Percentiles rank a stretch among this genome's conserved stretches.
Evolutionary conservation across 1,140 invertebrate species (phyloP).

Genomic region (Achroia grisella): DNA sequence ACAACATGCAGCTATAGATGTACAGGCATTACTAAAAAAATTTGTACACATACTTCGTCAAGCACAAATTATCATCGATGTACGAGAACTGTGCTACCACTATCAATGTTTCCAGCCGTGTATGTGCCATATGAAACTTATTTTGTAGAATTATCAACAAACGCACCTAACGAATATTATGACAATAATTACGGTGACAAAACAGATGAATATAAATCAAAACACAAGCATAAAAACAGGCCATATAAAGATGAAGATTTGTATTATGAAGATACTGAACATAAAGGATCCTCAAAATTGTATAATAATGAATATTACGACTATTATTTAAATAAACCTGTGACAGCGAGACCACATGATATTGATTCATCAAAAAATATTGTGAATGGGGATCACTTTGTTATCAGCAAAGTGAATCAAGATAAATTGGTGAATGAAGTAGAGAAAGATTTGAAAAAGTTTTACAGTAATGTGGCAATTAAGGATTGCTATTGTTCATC

Average conservation of each 20-base stretch:
- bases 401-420: neutral
- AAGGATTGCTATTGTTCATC: constrained; percentile 22
- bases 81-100: neutral
- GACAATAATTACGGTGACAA: constrained; percentile 16
- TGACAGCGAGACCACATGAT: neutral
- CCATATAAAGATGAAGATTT: constrained; percentile 9
- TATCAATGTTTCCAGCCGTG: neutral
- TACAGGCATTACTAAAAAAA: constrained; percentile 4
- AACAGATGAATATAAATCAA: constrained; percentile 12
- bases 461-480: constrained; percentile 6
- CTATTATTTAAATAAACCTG: neutral
- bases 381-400: constrained; percentile 7
- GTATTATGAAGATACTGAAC: constrained; percentile 15
- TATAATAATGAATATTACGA: constrained; percentile 7
- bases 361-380: neutral
- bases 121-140: constrained; percentile 16
- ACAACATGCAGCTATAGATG: constrained; percentile 17
- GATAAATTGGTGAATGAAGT: constrained; percentile 11
- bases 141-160: constrained; percentile 7
- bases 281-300: constrained; percentile 1
- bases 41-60: neutral
- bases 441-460: constrained; percentile 9
- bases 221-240: constrained; percentile 10
- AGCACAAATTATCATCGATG: neutral
- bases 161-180: constrained; percentile 3